Conservation (phyloP, 2,113 vertebrate species). For the Plectropomus leopardus region DNA sequence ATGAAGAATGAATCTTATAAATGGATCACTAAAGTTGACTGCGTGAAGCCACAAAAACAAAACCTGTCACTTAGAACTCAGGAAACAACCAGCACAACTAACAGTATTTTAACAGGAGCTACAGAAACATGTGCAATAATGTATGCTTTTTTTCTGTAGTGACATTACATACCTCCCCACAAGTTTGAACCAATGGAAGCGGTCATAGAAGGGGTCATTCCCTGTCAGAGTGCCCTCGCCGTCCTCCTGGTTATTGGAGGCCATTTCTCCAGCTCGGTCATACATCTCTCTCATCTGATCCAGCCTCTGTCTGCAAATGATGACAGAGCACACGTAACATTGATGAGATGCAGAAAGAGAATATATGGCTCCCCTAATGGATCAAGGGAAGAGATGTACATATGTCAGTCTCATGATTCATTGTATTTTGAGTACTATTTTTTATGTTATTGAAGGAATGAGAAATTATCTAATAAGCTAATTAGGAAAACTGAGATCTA, state of each 20-base stretch:
- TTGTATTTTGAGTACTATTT: neutral
- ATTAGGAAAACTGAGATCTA: neutral
- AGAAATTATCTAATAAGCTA: neutral
- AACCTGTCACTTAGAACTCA: neutral
- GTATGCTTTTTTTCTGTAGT: neutral
- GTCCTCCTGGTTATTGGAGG: constrained; percentile 89
- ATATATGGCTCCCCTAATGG: neutral
- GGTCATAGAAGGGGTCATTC: constrained; percentile 97
- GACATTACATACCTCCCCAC: constrained; percentile 92
- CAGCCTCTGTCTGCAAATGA: constrained; percentile 89
- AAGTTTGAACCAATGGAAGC: constrained; percentile 99
- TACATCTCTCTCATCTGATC: constrained; percentile 99
- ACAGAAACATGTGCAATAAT: neutral
- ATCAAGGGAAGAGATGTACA: neutral
- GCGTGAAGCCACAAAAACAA: neutral
- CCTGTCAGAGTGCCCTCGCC: constrained; percentile 89
- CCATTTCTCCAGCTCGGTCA: constrained; percentile 95
- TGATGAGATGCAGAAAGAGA: constrained; percentile 24
- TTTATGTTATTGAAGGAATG: neutral
- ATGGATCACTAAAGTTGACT: constrained; percentile 37
- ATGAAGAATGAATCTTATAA: constrained; percentile 40
- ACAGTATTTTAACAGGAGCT: neutral
- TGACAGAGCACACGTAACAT: constrained; percentile 11
- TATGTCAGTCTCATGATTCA: constrained; percentile 1
- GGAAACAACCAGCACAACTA: neutral